phyloP scores from a whole-genome alignment of 2,888 invertebrate species.

The Cremastinae sp. region DNA sequence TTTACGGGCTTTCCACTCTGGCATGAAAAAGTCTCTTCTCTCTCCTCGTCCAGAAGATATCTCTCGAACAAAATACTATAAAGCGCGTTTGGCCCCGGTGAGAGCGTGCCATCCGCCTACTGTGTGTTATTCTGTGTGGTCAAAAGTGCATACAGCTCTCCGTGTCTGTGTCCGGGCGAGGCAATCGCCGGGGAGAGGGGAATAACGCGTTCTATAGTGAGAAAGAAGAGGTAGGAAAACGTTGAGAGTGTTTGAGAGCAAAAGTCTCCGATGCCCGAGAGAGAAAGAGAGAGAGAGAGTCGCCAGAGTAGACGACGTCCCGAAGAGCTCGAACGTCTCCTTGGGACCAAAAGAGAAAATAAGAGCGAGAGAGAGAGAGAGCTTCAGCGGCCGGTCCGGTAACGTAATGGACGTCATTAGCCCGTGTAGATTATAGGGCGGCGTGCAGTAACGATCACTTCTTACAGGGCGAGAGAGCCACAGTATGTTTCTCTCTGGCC shows the following conservation, averaged over 20 bases:
- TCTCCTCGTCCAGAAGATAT: slow-evolving; percentile 13
- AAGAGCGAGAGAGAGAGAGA: slow-evolving; percentile 18
- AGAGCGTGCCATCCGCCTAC: slow-evolving; percentile 56
- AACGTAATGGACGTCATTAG: slow-evolving; percentile 81
- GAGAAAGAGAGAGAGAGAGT: slow-evolving; percentile 66
- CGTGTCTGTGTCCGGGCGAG: background rate
- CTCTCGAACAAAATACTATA: slow-evolving; percentile 26
- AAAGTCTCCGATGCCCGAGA: slow-evolving; percentile 22
- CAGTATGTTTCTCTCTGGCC: slow-evolving; percentile 67
- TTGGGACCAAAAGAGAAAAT: slow-evolving; percentile 27
- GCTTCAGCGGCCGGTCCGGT: slow-evolving; percentile 69
- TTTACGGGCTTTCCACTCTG: slow-evolving; percentile 4
- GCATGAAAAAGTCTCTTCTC: slow-evolving; percentile 24
- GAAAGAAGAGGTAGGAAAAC: slow-evolving; percentile 8
- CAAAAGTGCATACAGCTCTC: slow-evolving; percentile 39
- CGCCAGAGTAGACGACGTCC: slow-evolving; percentile 74
- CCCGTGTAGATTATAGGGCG: slow-evolving; percentile 81
- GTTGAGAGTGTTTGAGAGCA: slow-evolving; percentile 5
- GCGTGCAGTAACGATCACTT: slow-evolving; percentile 80
- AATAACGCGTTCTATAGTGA: slow-evolving; percentile 2
- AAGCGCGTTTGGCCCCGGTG: slow-evolving; percentile 33
- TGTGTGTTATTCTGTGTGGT: slow-evolving; percentile 64
- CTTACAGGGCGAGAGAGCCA: slow-evolving; percentile 74
- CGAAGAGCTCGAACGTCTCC: slow-evolving; percentile 62
- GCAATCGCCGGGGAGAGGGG: background rate